Evolutionary conservation across 2,888 invertebrate genomes (phyloP), one percentile per base, ranked within the genome.

Genomic region (Gandaritis pyraliata): DNA sequence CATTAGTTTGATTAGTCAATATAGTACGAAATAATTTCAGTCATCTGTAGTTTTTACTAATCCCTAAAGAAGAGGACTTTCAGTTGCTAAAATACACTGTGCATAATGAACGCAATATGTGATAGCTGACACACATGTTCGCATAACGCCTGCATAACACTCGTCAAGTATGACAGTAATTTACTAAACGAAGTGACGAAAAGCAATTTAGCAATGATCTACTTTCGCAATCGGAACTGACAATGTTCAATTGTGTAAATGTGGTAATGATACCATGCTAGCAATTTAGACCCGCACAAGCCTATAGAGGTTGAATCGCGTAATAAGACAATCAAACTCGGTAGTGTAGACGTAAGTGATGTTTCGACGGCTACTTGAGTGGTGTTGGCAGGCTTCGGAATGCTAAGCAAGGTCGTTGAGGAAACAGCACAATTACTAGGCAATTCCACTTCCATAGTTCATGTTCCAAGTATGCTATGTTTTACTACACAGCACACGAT

Each of bases 221-320:
- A 83, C 78, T 89, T 88, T 87, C 84, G 82, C 78, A 89, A 90
- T 85, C 72, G 77, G 72, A 77, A 78, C 85, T 81, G 82, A 87
- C 86, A 86, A 83, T 81, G 81, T 87, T 74, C 78, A 83, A 86
- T 87, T 88, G 87, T 86, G 86, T 82, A 87, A 86, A 87, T 79
- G 81, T 76, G 77, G 82, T 86, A 88, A 85, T 86, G 82, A 83
- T 78, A 85, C 74, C 73, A 43, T 43, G 70, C 73, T 70, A 79
- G 78, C 75, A 72, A 80, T 80, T 80, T 75, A 69, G 70, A 70
- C 70, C 69, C 66, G 67, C 66, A 75, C 72, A 72, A 75, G 72
- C 68, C 68, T 72, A 75, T 69, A 74, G 72, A 71, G 51, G 69
- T 64, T 70, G 72, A 72, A 72, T 71, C 72, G 70, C 71, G 72